Base-by-base conservation (phyloP, 2,888 invertebrate genomes). In the Thyatira batis region DNA sequence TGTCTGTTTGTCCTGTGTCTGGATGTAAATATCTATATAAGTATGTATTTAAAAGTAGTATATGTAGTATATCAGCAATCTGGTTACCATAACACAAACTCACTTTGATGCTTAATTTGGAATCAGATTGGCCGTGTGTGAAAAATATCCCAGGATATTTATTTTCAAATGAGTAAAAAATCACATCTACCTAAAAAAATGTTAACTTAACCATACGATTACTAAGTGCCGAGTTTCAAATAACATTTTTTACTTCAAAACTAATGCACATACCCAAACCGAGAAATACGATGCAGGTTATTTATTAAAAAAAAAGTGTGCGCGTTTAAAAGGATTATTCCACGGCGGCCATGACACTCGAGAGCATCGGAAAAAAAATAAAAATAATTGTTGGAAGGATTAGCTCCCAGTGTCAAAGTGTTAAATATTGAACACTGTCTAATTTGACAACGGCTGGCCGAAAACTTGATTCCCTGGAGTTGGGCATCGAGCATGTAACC, bases 351-450 rank as follows among this genome's bases (percentile, higher is more conserved):
- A 84, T 86, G 88, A 87, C 88, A 89, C 78, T 78, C 73, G 87
- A 87, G 82, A 80, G 73, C 76, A 72, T 75, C 63, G 68, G n/a
- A n/a, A n/a, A 76, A 73, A 84, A 84, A 80, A 81, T 70, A 79
- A 82, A 84, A 87, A 85, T 85, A 83, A 84, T 86, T 86, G 86
- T 83, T 79, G 73, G 78, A 69, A 71, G 89, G 91, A 91, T 92
- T 89, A 92, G 86, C 87, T 87, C 88, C 84, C 91, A 88, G 91
- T 89, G 91, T 91, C 91, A 91, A 91, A 90, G 91, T 91, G 91
- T 92, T 92, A 92, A 92, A 91, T 90, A 89, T 92, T 89, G 89
- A 89, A 89, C 87, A 81, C 81, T 83, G 85, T 87, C 89, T 89
- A 89, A 90, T 90, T 89, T 90, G 90, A 92, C 92, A 87, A 84